These are phyloP conservation scores for Muntiacus reevesi DNA, from an alignment of 2,113 vertebrate genomes.

Conservation along the genomic window DNA sequence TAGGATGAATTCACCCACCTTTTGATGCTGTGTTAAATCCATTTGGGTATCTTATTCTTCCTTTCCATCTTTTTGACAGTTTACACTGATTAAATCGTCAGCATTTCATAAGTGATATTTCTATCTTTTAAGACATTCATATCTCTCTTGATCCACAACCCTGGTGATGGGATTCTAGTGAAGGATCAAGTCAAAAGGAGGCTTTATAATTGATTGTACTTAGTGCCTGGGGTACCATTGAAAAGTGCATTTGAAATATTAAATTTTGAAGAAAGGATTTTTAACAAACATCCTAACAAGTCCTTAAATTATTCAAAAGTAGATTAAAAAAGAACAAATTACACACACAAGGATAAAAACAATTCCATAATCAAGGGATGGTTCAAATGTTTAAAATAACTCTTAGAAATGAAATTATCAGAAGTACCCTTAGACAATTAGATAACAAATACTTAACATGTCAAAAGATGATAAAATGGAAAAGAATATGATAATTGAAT, in stretches of 20 bases:
- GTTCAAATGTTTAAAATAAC: conserved; percentile 26
- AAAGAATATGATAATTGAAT: conserved; percentile 5
- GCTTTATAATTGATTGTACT: not conserved
- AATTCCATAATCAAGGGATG: not conserved
- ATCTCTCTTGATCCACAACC: not conserved
- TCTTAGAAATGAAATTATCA: conserved; percentile 24
- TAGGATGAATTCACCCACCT: not conserved
- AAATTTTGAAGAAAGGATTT: conserved; percentile 29
- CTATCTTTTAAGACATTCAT: not conserved
- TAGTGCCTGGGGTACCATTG: not conserved
- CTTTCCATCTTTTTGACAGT: not conserved
- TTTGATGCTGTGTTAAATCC: not conserved
- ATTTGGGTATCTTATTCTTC: not conserved
- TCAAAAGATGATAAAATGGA: conserved; percentile 38
- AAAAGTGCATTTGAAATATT: not conserved
- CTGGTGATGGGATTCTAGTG: not conserved
- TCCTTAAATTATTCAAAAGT: conserved; percentile 48
- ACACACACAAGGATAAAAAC: not conserved
- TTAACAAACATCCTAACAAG: not conserved
- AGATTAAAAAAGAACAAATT: conserved; percentile 35
- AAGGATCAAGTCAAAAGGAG: not conserved
- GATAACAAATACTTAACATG: conserved; percentile 29
- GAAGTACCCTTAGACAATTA: conserved; percentile 1
- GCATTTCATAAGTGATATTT: not conserved
- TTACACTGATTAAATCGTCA: not conserved